Evolutionary conservation across 2,113 vertebrate species (phyloP), one percentile per base, ranked within the genome.

Genomic region (Romanogobio albipinnatus): DNA sequence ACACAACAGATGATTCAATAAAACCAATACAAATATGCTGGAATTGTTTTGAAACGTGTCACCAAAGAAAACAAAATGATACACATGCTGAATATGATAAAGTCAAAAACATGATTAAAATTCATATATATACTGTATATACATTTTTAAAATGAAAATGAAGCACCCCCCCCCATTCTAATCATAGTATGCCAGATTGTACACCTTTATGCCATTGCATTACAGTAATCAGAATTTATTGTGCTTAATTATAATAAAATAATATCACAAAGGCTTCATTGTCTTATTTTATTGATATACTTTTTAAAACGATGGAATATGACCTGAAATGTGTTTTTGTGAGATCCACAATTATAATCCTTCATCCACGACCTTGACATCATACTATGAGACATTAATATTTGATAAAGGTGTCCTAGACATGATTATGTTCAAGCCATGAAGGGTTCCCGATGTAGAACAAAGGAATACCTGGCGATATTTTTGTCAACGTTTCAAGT

Each of bases 371-470:
- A n/a, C 79, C 17, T 51, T 81, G 17, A 47, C 58, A 47, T 62
- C 76, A 62, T 62, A 45, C 76, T 79, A 79, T 19, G 9, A 51
- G 22, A 26, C 79, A 68, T 68, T 68, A 81, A 68, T 81, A 81
- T 81, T 81, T 81, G 62, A 81, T 81, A 49, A 68, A 51, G 26
- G 26, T 81, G 45, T 81, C 61, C 43, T 26, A 81, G 79, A 47
- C 79, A 68, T 53, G 79, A 81, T 81, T 49, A 51, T 36, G 17
- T 81, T 81, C 59, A 24, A 10, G 11, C 53, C 33, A 4, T 24
- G 33, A 77, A 77, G 19, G 58, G 43, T 26, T 64, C 58, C 7
- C 9, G 10, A 13, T 26, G 39, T 10, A 47, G 24, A 80, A 80
- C 77, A 64, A 80, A 80, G 47, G 58, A 47, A 2, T 64, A 19